phyloP scores from a whole-genome alignment of 1,140 invertebrate species.

The Trichoplusia ni region DNA sequence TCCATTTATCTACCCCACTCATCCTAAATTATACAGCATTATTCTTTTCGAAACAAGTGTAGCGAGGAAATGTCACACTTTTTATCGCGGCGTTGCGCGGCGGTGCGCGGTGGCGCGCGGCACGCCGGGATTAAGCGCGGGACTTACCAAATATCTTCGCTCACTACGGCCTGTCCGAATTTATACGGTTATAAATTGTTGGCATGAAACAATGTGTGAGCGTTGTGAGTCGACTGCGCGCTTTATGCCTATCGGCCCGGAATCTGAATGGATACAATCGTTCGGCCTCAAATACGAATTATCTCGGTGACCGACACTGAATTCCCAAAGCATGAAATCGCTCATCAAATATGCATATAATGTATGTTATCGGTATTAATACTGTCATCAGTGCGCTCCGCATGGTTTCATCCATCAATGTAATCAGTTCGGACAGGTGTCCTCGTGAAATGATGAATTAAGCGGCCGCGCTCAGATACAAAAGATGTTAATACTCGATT shows the following conservation, averaged over 20 bases:
- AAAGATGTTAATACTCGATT: not conserved
- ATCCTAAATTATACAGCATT: conserved; percentile 37
- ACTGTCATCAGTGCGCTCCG: conserved; percentile 22
- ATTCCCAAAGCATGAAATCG: conserved; percentile 49
- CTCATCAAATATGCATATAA: conserved; percentile 36
- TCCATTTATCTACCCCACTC: conserved; percentile 29
- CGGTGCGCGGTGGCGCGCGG: not conserved
- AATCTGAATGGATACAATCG: conserved; percentile 54
- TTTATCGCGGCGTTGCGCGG: conserved; percentile 26
- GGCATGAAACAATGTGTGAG: conserved; percentile 37
- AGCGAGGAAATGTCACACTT: conserved; percentile 30
- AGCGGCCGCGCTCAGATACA: not conserved
- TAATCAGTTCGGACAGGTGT: conserved; percentile 19
- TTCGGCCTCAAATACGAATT: conserved; percentile 51
- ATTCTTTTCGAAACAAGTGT: conserved; percentile 32
- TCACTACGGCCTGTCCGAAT: conserved; percentile 32
- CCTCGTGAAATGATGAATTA: not conserved
- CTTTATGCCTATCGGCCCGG: conserved; percentile 42
- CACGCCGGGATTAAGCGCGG: conserved; percentile 14
- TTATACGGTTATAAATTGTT: conserved; percentile 46
- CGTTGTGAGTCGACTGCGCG: conserved; percentile 9
- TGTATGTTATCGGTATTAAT: conserved; percentile 26
- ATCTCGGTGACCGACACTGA: conserved; percentile 46
- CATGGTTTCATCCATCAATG: conserved; percentile 18
- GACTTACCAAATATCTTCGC: conserved; percentile 39